Base-by-base conservation (phyloP, 2,888 invertebrate genomes). In the Thymelicus acteon region DNA sequence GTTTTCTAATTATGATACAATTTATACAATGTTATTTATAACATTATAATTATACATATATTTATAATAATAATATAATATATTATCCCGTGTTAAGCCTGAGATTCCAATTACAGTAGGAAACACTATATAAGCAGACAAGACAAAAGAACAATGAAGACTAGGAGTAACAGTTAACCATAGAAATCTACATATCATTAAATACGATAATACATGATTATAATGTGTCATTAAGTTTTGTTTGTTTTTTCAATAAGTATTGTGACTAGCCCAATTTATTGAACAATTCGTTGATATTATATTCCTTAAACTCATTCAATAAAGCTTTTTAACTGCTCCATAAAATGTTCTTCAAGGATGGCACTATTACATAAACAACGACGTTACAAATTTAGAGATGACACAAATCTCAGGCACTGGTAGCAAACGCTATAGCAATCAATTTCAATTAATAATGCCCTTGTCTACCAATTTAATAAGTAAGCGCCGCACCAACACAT, bases 221-320 rank as follows among this genome's bases (percentile, higher is more conserved):
- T 69, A 69, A 39, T 64, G 63, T 40, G 57, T 69, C 58, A 58
- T 64, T 63, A 69, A 69, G 57, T 75, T 78, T 73, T 65, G 72
- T 31, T 37, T 24, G 74, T 83, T 80, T 77, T 79, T 82, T 79
- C 37, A 7, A 37, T 78, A 85, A 86, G 84, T 85, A 84, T 79
- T 82, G 86, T 90, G 91, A 92, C 91, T 92, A 91, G 91, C 86
- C 85, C 82, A 84, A 85, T 86, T 84, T 85, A 87, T 86, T 85
- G 77, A 84, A 87, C 87, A 89, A 84, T 90, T 91, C 87, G 90
- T 90, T 92, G 91, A 91, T 88, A 84, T 80, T 31, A 31, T 49
- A 57, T 52, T 54, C n/a, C 58, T 63, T 44, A 62, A 39, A 70
- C 15, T 52, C 13, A 48, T 63, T 63, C 63, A 69, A 63, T 64